These are phyloP conservation scores for Masnerella sp. DNA, from an alignment of 2,888 invertebrate genomes.

Conservation along the genomic window DNA sequence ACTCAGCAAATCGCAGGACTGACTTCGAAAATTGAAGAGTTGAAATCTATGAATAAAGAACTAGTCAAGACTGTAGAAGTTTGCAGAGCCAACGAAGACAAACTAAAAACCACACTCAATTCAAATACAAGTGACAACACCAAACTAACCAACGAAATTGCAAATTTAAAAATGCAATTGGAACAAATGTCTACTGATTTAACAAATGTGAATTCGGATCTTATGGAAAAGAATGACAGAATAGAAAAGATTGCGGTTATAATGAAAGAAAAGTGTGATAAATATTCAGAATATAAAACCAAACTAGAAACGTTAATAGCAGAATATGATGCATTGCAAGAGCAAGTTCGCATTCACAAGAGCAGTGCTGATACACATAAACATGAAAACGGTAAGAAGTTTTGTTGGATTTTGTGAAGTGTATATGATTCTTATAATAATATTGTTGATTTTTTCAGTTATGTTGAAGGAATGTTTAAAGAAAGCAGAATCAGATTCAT, in stretches of 20 bases:
- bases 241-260: slow-evolving; percentile 71
- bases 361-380: slow-evolving; percentile 71
- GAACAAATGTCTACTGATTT: slow-evolving; percentile 74
- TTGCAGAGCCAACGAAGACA: slow-evolving; percentile 68
- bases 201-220: slow-evolving; percentile 75
- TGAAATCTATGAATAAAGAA: slow-evolving; percentile 68
- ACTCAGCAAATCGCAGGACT: slow-evolving; percentile 66
- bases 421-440: slow-evolving; percentile 1
- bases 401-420: too few species aligned
- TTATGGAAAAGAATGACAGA: slow-evolving; percentile 73
- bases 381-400: slow-evolving; percentile 72
- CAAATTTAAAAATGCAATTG: slow-evolving; percentile 76
- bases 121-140: slow-evolving; percentile 72
- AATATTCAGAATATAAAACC: slow-evolving; percentile 75
- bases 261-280: slow-evolving; percentile 72
- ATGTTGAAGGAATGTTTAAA: slow-evolving; percentile 49
- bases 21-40: slow-evolving; percentile 61
- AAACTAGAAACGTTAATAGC: slow-evolving; percentile 69
- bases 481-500: slow-evolving; percentile 71
- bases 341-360: slow-evolving; percentile 63
- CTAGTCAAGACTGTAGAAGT: slow-evolving; percentile 67
- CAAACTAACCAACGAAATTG: slow-evolving; percentile 74
- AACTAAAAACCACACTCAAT: slow-evolving; percentile 72
- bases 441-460: slow-evolving; percentile 19
- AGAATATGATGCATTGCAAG: slow-evolving; percentile 68